These are phyloP conservation scores for Oreohelix idahoensis DNA, from an alignment of 1,140 invertebrate genomes.

Conservation along the genomic window DNA sequence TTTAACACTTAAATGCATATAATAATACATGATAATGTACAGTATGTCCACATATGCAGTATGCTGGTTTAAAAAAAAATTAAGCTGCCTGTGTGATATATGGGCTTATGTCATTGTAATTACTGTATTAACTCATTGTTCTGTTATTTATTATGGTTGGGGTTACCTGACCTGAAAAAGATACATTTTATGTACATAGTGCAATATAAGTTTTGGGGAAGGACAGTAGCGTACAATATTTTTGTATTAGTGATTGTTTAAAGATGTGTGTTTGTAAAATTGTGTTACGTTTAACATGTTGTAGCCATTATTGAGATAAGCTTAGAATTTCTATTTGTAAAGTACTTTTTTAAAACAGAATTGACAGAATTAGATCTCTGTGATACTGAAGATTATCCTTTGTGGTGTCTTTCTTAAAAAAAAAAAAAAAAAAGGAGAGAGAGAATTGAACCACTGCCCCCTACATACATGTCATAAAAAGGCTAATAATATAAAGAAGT, in stretches of 20 bases:
- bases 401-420: no score
- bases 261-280: not conserved
- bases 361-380: no score
- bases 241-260: not conserved
- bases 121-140: not conserved
- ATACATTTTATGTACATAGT: not conserved
- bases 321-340: not conserved
- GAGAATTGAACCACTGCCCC: no score
- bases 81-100: not conserved
- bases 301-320: not conserved
- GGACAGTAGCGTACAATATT: not conserved
- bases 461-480: no score
- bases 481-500: no score
- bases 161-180: not conserved
- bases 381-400: no score
- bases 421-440: no score
- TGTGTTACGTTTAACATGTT: not conserved
- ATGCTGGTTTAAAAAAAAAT: not conserved
- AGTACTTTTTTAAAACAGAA: no score
- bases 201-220: constrained; percentile 3
- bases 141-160: constrained; percentile 1
- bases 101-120: not conserved
- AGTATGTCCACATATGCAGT: not conserved
- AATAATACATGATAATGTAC: not conserved
- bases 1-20: not conserved